Conservation (phyloP, 2,113 vertebrate species). For the Grammomys surdaster region DNA sequence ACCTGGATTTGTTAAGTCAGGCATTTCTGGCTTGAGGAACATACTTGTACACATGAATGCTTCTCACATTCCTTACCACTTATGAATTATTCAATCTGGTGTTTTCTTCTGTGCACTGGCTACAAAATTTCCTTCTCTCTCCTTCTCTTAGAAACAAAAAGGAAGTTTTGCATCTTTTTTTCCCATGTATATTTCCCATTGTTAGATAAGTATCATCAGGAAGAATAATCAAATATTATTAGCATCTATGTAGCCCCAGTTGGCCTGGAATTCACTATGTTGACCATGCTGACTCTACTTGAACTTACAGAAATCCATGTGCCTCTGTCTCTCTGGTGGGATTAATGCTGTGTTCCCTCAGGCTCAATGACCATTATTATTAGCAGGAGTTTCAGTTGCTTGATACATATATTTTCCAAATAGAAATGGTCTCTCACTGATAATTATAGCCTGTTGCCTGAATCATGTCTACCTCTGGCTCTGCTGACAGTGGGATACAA, state of each 20-base stretch:
- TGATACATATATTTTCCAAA: neutral
- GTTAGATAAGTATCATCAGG: neutral
- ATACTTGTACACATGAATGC: neutral
- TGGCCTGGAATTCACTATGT: neutral
- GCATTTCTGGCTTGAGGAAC: neutral
- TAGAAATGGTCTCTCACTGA: neutral
- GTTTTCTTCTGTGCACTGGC: neutral
- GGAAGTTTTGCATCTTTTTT: neutral
- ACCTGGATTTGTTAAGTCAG: slow-evolving; percentile 24
- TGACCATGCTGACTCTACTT: neutral
- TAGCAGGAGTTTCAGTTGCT: neutral
- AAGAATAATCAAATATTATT: neutral
- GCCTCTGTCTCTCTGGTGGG: neutral
- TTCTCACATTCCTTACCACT: slow-evolving; percentile 9
- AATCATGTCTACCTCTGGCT: neutral
- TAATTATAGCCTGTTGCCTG: neutral
- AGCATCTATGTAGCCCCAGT: neutral
- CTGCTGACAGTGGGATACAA: neutral
- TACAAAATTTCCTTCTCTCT: neutral
- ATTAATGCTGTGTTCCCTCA: neutral
- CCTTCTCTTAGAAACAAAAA: neutral
- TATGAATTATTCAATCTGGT: slow-evolving; percentile 38
- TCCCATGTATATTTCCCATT: neutral
- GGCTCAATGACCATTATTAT: too few relatives aligned
- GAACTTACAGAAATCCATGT: neutral